These are phyloP conservation scores for Dolichallabes microphthalmus DNA, from an alignment of 2,113 vertebrate species.

Conservation along the genomic window DNA sequence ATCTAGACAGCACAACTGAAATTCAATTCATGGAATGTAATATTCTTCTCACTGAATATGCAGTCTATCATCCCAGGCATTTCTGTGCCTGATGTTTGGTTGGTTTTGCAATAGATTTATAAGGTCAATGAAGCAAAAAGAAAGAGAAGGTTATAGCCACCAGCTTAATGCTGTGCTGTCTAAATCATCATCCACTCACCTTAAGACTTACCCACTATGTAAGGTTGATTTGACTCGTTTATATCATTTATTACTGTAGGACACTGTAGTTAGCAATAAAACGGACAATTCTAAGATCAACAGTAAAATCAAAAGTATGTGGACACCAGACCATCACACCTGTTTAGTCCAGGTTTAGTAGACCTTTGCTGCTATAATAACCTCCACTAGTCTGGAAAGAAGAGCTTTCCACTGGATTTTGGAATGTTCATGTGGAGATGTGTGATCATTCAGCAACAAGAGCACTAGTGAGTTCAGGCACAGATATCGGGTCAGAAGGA, in stretches of 20 bases:
- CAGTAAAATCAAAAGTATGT: background rate
- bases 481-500: no score
- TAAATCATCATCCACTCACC: no score
- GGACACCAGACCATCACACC: background rate
- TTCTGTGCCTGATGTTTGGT: background rate
- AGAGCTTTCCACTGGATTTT: background rate
- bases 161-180: background rate
- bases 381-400: background rate
- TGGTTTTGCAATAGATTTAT: background rate
- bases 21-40: background rate
- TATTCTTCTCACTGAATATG: background rate
- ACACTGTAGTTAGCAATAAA: background rate
- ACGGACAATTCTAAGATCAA: background rate
- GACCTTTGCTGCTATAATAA: background rate
- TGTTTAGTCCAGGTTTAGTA: background rate
- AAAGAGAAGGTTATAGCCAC: background rate
- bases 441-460: background rate
- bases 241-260: background rate
- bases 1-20: background rate
- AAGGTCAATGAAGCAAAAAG: background rate
- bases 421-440: background rate
- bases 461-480: background rate
- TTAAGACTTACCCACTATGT: background rate
- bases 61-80: background rate
- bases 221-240: background rate